Evolutionary conservation across 2,888 invertebrate genomes (phyloP).

Genomic region (Agrochola litura): DNA sequence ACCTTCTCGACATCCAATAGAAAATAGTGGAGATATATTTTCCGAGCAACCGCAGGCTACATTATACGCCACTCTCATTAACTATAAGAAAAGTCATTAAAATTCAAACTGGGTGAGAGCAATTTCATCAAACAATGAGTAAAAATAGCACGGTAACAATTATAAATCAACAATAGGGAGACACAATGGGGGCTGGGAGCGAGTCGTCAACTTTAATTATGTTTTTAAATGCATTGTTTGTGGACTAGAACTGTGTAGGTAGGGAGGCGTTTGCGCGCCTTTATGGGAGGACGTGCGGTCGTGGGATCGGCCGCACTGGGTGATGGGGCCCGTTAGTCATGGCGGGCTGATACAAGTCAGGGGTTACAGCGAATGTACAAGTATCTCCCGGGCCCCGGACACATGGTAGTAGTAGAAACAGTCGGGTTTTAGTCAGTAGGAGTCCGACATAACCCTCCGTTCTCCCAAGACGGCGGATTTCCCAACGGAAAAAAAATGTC

Average conservation of each 20-base stretch:
- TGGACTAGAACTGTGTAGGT: slow-evolving; percentile 45
- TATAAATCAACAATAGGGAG: slow-evolving; percentile 75
- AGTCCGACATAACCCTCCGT: no score
- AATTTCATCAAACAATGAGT: slow-evolving; percentile 63
- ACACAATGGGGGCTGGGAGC: slow-evolving; percentile 66
- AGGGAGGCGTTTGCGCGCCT: no score
- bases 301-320: no score
- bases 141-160: slow-evolving; percentile 71
- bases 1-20: neutral
- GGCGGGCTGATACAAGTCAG: no score
- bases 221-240: slow-evolving; percentile 73
- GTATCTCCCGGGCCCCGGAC: no score
- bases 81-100: slow-evolving; percentile 50
- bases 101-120: slow-evolving; percentile 58
- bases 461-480: no score
- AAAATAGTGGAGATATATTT: neutral
- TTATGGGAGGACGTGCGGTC: no score
- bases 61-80: slow-evolving; percentile 38
- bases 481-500: no score
- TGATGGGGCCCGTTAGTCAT: no score
- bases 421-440: no score
- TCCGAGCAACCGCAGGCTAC: neutral
- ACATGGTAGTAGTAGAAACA: no score
- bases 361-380: no score
- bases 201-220: slow-evolving; percentile 75